Evolutionary conservation across 92 coral and sea anemone genomes (phyloP), one percentile per base, ranked within the genome.

Genomic region (Chrysogorgia sp.): DNA sequence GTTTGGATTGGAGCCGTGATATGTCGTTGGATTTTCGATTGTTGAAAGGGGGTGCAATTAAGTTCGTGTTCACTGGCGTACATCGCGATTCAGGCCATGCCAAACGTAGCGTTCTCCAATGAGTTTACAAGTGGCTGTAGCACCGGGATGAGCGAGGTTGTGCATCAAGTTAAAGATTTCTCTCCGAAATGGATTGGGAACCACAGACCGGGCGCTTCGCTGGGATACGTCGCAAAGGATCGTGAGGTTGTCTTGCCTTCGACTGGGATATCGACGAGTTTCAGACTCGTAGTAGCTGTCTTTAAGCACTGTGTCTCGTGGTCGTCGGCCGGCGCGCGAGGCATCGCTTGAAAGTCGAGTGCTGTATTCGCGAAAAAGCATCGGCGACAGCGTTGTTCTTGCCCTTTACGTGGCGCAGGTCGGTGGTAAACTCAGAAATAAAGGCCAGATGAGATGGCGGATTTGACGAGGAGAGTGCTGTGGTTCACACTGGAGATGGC

Each of bases 81-180:
- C 37, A 28, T 67, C 75, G 1, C 75, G 75, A 17, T 67, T 67
- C 0, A 67, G 32, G 7, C 58, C 58, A n/a, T 41, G n/a, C 75
- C 75, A 67, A 26, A 67, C 75, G 24, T 1, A 67, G 15, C 58
- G 75, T 2, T 55, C 34, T 10, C 75, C 1, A 34, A 67, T 14
- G 57, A 67, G 34, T 7, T 67, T 41, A 41, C 57, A 41, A 5
- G 75, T 41, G 58, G 75, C 31, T 23, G 20, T 14, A 15, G 58
- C 37, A 7, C 75, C 75, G 7, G 75, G 75, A 40, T 33, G 34
- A 24, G 75, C 21, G 26, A 52, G 59, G 59, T 63, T 63, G 31
- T 66, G 74, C 0, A 66, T 34, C 26, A 66, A 9, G 52, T 66
- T 66, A 17, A 34, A 66, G 3, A 66, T 22, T 43, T 66, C 74